Conservation (phyloP, 2,888 invertebrate genomes). For the Parelbella ahira region DNA sequence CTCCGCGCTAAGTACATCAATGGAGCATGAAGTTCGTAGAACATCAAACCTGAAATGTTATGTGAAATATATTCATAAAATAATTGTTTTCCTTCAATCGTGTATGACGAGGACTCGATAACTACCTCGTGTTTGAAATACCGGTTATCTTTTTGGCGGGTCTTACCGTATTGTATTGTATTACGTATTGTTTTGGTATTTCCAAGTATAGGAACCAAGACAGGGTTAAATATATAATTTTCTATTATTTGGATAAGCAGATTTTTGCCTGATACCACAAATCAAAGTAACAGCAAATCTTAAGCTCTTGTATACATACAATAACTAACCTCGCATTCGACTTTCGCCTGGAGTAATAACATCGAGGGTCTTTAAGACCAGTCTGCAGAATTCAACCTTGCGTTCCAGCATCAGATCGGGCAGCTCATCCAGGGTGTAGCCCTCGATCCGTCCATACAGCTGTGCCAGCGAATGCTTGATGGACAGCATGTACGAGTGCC, state of each 20-base stretch:
- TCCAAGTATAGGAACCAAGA: no score
- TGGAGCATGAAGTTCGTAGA: constrained; percentile 91
- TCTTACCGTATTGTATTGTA: no score
- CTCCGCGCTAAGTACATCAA: constrained; percentile 85
- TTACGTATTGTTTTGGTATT: no score
- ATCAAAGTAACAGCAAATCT: no score
- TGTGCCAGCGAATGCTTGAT: constrained; percentile 86
- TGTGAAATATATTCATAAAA: not conserved
- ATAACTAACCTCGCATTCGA: constrained; percentile 83
- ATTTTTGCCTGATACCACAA: no score
- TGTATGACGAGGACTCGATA: no score
- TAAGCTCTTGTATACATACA: no score
- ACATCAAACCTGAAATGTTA: constrained; percentile 81
- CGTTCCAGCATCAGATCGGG: constrained; percentile 86
- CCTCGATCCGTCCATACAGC: constrained; percentile 88
- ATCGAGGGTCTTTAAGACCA: constrained; percentile 84
- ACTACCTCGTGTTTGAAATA: no score
- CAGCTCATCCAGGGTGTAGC: constrained; percentile 85
- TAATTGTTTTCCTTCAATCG: no score
- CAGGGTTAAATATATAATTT: no score
- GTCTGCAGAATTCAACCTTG: constrained; percentile 86
- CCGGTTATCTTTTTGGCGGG: no score
- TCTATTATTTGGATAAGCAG: no score
- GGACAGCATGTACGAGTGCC: constrained; percentile 85
- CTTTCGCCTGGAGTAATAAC: constrained; percentile 88